Conservation (phyloP, 1,140 invertebrate species). For the Sarcophaga peregrina region DNA sequence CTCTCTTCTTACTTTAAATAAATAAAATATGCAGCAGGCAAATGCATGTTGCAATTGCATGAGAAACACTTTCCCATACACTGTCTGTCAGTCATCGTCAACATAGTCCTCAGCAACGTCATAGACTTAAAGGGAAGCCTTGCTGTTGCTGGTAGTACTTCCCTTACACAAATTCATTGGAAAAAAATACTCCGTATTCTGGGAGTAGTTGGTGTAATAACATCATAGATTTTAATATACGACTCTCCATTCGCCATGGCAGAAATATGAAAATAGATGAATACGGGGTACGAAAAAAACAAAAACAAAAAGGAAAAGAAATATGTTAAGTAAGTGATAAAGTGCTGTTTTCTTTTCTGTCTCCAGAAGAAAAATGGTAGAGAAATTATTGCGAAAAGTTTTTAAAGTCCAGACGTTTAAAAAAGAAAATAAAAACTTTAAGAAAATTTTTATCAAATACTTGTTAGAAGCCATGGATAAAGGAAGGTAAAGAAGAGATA, state of each 20-base stretch:
- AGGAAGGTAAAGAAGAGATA: no score
- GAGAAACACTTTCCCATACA: background rate
- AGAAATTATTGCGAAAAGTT: no score
- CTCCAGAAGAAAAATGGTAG: no score
- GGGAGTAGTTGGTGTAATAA: background rate
- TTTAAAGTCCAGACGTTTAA: no score
- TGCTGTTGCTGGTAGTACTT: background rate
- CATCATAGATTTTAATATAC: background rate
- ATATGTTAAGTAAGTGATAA: conserved; percentile 17
- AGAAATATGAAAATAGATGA: no score
- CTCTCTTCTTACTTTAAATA: background rate
- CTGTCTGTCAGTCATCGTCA: background rate
- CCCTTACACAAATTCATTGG: background rate
- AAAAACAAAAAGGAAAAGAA: background rate
- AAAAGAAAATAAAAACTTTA: no score
- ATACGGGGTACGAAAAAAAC: background rate
- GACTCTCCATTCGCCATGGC: no score
- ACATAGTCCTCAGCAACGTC: background rate
- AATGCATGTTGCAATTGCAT: background rate
- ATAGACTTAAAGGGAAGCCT: background rate
- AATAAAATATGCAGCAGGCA: background rate
- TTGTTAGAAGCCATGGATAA: no score
- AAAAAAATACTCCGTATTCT: background rate
- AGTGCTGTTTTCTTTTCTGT: background rate
- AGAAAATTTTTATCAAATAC: no score